phyloP scores from a whole-genome alignment of 2,113 vertebrate species.

The Brachionichthys hirsutus region DNA sequence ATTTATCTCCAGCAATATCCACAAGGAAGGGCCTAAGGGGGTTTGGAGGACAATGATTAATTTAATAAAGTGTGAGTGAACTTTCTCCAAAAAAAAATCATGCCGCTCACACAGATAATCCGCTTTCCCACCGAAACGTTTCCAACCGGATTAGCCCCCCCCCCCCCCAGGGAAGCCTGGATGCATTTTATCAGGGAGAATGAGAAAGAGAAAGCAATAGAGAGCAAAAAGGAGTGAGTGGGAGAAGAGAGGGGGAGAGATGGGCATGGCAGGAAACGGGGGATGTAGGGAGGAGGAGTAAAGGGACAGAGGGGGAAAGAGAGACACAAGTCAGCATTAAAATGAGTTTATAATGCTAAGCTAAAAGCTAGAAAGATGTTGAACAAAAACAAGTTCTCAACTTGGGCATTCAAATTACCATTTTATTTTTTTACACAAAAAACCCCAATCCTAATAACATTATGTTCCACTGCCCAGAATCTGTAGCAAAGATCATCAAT shows the following conservation, averaged over 20 bases:
- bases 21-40: conserved; percentile 53
- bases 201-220: conserved; percentile 3
- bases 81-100: conserved; percentile 70
- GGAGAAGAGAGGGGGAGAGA: background rate
- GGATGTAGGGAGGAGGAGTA: background rate
- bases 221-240: background rate
- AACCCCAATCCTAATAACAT: conserved; percentile 6
- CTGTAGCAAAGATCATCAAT: background rate
- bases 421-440: too few relatives aligned
- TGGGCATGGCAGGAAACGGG: background rate
- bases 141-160: conserved; percentile 75
- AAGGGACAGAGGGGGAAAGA: background rate
- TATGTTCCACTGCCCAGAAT: background rate
- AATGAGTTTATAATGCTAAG: too few relatives aligned
- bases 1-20: conserved; percentile 68
- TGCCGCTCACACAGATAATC: conserved; percentile 73
- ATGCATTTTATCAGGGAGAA: conserved; percentile 52
- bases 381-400: too few relatives aligned
- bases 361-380: too few relatives aligned
- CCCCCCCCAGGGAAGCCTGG: conserved; percentile 66
- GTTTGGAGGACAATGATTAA: conserved; percentile 75
- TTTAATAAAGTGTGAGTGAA: conserved; percentile 79
- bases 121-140: conserved; percentile 76
- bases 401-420: too few relatives aligned
- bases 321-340: background rate